These are phyloP conservation scores for Cettia cetti DNA, from an alignment of 2,113 vertebrate species.

Conservation along the genomic window DNA sequence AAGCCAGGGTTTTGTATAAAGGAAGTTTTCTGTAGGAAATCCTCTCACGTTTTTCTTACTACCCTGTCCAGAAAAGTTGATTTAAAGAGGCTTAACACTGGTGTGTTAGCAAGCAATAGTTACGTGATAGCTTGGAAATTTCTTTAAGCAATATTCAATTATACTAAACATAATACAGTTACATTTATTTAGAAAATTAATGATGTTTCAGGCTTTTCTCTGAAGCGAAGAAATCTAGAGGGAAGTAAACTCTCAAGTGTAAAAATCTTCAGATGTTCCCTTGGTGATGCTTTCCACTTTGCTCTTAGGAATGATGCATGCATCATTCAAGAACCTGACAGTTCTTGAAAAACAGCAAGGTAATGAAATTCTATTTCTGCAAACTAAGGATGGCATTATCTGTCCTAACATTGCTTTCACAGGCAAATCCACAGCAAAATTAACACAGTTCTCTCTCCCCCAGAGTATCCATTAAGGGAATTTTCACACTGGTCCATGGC, in stretches of 20 bases:
- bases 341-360: not conserved
- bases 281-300: not conserved
- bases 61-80: not conserved
- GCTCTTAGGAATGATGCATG: accelerated
- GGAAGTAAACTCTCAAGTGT: not conserved
- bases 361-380: not conserved
- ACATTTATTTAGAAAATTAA: not conserved
- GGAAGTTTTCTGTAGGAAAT: not conserved
- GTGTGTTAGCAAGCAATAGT: not conserved
- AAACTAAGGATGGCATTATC: not conserved
- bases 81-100: not conserved
- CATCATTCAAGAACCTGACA: not conserved
- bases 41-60: not conserved
- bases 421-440: not conserved
- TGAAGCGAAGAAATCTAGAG: not conserved
- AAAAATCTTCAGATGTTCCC: not conserved
- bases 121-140: not conserved
- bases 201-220: not conserved
- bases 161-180: not conserved
- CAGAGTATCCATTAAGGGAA: not conserved
- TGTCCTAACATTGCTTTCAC: not conserved
- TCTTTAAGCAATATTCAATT: not conserved
- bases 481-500: not conserved
- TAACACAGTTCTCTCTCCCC: not conserved
- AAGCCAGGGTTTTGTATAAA: not conserved